A percentile compares a stretch with the other conserved stretches of the same genome.
Conservation (phyloP, 1,140 invertebrate species). For the Diploscapter pachys region DNA sequence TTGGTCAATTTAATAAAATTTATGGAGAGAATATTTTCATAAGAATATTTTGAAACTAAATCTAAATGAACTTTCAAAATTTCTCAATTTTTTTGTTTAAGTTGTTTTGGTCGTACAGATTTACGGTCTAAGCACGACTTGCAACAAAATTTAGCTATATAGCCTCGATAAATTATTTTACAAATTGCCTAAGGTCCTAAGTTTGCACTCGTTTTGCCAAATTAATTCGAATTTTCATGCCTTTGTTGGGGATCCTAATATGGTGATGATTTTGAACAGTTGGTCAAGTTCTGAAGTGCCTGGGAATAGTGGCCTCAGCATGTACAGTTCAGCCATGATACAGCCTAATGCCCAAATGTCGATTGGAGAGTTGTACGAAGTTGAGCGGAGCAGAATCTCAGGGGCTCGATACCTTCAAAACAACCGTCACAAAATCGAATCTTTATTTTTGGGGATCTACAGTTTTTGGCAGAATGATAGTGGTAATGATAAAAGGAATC, state of each 20-base stretch:
- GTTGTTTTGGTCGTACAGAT: conserved; percentile 8
- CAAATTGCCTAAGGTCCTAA: conserved; percentile 6
- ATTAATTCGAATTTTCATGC: conserved; percentile 60
- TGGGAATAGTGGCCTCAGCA: conserved; percentile 92
- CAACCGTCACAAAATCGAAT: too few species aligned
- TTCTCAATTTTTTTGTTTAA: conserved; percentile 4
- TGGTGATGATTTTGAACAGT: conserved; percentile 91
- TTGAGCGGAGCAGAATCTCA: conserved; percentile 90
- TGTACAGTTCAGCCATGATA: conserved; percentile 96
- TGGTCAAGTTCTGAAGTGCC: conserved; percentile 92
- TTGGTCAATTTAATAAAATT: conserved; percentile 21
- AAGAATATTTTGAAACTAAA: not conserved
- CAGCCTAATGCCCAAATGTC: conserved; percentile 95
- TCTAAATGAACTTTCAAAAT: not conserved
- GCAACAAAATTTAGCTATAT: conserved; percentile 28
- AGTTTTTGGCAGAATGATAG: not conserved
- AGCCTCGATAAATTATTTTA: not conserved
- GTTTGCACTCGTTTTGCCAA: not conserved
- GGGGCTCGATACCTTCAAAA: conserved; percentile 76
- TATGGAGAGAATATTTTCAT: not conserved
- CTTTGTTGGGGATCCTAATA: conserved; percentile 88
- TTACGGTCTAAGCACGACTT: too few species aligned
- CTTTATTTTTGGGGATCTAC: too few species aligned
- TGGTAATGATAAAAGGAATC: not conserved
- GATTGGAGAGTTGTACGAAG: conserved; percentile 90